These are phyloP conservation scores for Schizothorax lantsangensis DNA, from an alignment of 2,797 vertebrate species.

Conservation along the genomic window DNA sequence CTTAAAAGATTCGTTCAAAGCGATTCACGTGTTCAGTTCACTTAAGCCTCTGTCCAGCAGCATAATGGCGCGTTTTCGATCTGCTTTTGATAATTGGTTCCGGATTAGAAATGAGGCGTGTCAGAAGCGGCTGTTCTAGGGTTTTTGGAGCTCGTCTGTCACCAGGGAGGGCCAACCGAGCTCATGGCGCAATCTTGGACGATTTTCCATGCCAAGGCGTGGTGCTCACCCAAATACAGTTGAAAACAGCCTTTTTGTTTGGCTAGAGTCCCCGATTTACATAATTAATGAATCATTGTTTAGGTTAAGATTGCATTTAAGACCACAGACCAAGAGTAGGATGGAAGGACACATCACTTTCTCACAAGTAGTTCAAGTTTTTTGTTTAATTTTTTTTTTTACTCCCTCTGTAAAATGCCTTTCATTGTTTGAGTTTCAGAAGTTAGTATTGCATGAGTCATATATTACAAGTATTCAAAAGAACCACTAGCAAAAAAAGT, in stretches of 20 bases:
- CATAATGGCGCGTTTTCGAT: neutral
- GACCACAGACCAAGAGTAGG: neutral
- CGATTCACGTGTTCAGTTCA: neutral
- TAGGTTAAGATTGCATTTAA: conserved; percentile 4
- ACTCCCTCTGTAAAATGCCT: neutral
- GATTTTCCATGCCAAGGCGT: conserved; percentile 38
- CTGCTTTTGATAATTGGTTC: neutral
- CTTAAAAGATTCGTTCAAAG: neutral
- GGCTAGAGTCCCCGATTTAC: neutral
- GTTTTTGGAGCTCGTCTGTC: conserved; percentile 4
- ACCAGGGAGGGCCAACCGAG: conserved; percentile 14
- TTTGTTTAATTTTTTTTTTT: neutral
- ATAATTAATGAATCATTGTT: conserved; percentile 30
- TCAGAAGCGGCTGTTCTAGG: neutral
- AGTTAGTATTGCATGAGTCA: neutral
- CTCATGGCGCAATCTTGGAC: conserved; percentile 31
- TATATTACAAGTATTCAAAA: neutral
- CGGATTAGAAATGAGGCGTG: conserved; percentile 19
- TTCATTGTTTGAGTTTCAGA: neutral
- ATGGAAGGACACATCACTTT: neutral
- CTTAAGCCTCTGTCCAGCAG: neutral
- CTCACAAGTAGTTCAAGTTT: neutral
- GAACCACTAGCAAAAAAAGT: neutral
- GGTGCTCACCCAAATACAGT: conserved; percentile 26
- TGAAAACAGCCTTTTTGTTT: neutral